Conservation (phyloP, 2,888 invertebrate genomes). For the Chromoteleia sp. region DNA sequence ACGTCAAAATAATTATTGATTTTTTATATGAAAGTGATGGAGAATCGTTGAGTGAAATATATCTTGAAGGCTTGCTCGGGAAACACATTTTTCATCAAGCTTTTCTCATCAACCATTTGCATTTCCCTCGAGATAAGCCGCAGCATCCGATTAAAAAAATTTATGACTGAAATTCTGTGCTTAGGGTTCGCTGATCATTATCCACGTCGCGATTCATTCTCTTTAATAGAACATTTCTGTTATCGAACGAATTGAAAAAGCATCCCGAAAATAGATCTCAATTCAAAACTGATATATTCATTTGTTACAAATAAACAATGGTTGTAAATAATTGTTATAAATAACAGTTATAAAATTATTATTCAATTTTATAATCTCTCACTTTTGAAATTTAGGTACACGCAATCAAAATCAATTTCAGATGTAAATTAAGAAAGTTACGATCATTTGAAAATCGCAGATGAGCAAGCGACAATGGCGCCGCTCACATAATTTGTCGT, state of each 20-base stretch:
- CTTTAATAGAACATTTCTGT: slow-evolving; percentile 4
- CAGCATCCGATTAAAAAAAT: slow-evolving; percentile 62
- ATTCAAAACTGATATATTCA: too few species aligned
- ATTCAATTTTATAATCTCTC: background rate
- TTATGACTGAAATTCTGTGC: slow-evolving; percentile 43
- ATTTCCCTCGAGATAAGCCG: slow-evolving; percentile 64
- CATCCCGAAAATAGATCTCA: too few species aligned
- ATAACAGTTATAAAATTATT: too few species aligned
- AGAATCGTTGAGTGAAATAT: slow-evolving; percentile 1
- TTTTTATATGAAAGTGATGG: slow-evolving; percentile 36
- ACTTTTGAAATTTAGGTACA: background rate
- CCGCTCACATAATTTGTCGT: background rate
- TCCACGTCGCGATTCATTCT: slow-evolving; percentile 20
- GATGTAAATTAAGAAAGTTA: background rate
- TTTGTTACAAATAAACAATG: background rate
- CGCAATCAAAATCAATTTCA: background rate
- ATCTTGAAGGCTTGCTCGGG: slow-evolving; percentile 19
- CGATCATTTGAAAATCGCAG: background rate
- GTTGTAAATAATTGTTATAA: too few species aligned
- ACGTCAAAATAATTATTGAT: slow-evolving; percentile 49
- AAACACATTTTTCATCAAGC: slow-evolving; percentile 61
- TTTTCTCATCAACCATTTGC: slow-evolving; percentile 63
- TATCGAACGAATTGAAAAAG: background rate
- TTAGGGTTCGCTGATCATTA: slow-evolving; percentile 40
- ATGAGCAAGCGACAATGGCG: background rate